phyloP scores from a whole-genome alignment of 2,797 vertebrate species.

The Neopelma chrysocephalum region DNA sequence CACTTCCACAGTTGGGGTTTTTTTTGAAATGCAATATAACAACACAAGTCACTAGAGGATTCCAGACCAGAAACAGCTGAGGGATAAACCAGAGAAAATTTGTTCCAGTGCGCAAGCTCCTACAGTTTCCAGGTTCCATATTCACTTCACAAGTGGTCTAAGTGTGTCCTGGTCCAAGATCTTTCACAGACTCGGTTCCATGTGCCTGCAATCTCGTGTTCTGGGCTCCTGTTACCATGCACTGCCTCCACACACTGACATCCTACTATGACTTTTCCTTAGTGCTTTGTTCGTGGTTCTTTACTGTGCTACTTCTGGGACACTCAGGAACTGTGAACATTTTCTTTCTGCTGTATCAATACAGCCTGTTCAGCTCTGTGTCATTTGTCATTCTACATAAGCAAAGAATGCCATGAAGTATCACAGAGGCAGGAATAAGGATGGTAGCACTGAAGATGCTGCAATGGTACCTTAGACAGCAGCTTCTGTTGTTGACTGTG shows the following conservation, averaged over 20 bases:
- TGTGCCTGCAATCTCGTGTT: background rate
- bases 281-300: background rate
- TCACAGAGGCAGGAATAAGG: constrained; percentile 55
- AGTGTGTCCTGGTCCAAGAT: background rate
- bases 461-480: constrained; percentile 72
- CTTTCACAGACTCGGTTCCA: background rate
- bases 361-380: constrained; percentile 55
- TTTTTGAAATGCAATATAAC: background rate
- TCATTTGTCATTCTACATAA: constrained; percentile 53
- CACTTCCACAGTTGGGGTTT: background rate
- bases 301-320: constrained; percentile 40
- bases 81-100: background rate
- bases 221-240: background rate
- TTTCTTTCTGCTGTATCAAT: constrained; percentile 26
- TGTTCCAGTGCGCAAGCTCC: background rate
- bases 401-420: constrained; percentile 39
- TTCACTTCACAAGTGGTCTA: background rate
- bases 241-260: background rate
- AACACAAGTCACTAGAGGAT: background rate
- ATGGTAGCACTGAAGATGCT: constrained; percentile 51
- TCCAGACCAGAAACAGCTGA: constrained; percentile 50
- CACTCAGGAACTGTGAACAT: constrained; percentile 44
- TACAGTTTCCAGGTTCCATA: background rate
- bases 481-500: constrained; percentile 76
- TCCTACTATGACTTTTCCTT: background rate